phyloP scores from a whole-genome alignment of 1,140 invertebrate species.

The Dendrolimus punctatus region DNA sequence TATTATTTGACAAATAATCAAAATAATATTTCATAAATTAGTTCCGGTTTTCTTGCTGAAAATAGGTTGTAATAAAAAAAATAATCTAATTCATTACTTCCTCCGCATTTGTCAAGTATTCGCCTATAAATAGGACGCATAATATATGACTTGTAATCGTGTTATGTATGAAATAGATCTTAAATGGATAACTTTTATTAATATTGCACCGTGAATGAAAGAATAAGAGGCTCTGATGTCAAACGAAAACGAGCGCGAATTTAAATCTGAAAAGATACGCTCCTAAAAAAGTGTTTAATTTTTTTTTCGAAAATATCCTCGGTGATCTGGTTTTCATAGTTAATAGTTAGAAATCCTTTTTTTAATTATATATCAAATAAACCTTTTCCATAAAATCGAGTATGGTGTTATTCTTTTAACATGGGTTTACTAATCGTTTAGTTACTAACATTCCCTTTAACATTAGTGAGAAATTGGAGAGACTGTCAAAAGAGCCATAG shows the following conservation, averaged over 20 bases:
- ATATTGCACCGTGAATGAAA: not conserved
- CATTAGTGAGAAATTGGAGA: constrained; percentile 13
- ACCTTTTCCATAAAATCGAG: constrained; percentile 69
- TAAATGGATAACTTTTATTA: too few species aligned
- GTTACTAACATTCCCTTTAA: constrained; percentile 60
- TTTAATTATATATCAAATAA: constrained; percentile 60
- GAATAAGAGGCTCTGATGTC: constrained; percentile 18
- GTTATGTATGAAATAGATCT: too few species aligned
- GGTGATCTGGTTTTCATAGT: constrained; percentile 63
- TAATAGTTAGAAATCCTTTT: constrained; percentile 43
- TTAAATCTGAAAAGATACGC: too few species aligned
- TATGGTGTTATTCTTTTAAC: constrained; percentile 69
- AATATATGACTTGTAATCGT: too few species aligned
- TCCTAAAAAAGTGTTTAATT: too few species aligned
- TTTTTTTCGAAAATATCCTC: constrained; percentile 26
- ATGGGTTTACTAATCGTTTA: constrained; percentile 65
- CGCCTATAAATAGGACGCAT: too few species aligned
- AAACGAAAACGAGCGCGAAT: constrained; percentile 7
- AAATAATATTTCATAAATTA: too few species aligned
- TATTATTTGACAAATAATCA: too few species aligned
- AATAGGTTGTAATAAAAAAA: too few species aligned
- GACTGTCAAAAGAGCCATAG: constrained; percentile 17
- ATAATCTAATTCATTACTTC: too few species aligned
- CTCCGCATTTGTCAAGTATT: too few species aligned
- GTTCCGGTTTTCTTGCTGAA: too few species aligned